A percentile compares a stretch with the other conserved stretches of the same genome.
Conservation (phyloP, 2,797 vertebrate species). For the Gambusia yucatana region DNA sequence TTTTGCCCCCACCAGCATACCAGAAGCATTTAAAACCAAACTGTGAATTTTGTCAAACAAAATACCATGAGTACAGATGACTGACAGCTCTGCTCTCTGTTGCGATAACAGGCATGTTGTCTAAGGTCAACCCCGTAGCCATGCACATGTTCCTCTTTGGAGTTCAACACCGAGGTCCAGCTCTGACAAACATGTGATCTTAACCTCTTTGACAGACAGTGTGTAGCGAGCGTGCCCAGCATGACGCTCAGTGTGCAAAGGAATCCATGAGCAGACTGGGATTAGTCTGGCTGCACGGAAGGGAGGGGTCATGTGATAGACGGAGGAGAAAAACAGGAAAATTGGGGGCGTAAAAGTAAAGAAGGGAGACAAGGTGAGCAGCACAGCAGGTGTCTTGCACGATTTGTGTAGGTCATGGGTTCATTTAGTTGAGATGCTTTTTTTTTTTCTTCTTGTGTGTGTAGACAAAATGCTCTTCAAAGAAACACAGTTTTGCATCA, state of each 20-base stretch:
- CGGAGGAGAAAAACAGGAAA: constrained; percentile 9
- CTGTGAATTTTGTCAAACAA: constrained; percentile 36
- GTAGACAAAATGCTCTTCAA: constrained; percentile 21
- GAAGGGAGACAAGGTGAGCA: constrained; percentile 14
- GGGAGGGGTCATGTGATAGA: constrained; percentile 18
- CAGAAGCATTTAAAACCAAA: constrained; percentile 1
- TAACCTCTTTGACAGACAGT: constrained; percentile 68
- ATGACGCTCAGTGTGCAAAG: constrained; percentile 47
- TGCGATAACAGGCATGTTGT: constrained; percentile 48
- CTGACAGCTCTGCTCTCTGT: constrained; percentile 50
- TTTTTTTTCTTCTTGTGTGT: neutral
- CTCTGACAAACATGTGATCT: constrained; percentile 61
- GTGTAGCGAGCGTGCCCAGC: constrained; percentile 25
- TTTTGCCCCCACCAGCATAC: neutral
- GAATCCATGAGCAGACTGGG: constrained; percentile 50
- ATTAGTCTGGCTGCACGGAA: constrained; percentile 27
- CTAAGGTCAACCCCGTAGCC: constrained; percentile 48
- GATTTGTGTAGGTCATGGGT: constrained; percentile 31
- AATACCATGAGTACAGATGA: constrained; percentile 30
- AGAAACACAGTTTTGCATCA: neutral
- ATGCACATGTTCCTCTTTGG: constrained; percentile 43
- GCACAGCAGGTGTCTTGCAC: constrained; percentile 32
- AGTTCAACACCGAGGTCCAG: constrained; percentile 37
- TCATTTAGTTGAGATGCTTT: constrained; percentile 26
- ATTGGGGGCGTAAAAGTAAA: constrained; percentile 5